Base-by-base conservation (phyloP, 2,888 invertebrate species). In the Drosophila sordidula region DNA sequence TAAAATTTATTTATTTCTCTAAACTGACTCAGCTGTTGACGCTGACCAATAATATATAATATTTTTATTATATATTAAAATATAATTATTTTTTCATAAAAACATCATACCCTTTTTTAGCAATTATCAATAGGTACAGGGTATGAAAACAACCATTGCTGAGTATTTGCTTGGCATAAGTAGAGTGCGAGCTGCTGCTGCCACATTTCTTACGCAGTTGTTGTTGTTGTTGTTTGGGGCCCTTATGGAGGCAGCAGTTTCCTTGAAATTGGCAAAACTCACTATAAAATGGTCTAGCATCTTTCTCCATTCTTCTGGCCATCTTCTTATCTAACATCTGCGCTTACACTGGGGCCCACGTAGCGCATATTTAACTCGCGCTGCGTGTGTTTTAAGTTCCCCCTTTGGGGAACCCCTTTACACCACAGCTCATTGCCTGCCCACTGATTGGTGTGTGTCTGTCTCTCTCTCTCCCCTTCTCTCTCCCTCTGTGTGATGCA, bases 161-260 rank as follows among this genome's bases (percentile, higher is more conserved):
- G 42, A 36, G 74, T 82, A 82, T 87, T 83, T 83, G 82, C 86
- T 76, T 55, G 74, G 62, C 76, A 81, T 81, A 82, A 85, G 88
- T 81, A 78, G 82, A 62, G 81, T 78, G 85, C 67, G 52, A 49
- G 49, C 47, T 47, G 18, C 49, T 58, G 70, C 61, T 75, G 76
- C 71, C 57, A 75, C 70, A 83, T 70, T 85, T 88, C 82, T 86
- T 83, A 86, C 82, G 88, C 88, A 75, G 74, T 73, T 73, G 55
- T 26, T 57, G 56, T 32, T 45, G 69, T 1, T 51, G 29, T 11
- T 50, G 49, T 4, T 32, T 8, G 39, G 50, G 56, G 75, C 81
- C 81, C 81, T 79, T 87, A 85, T 84, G 76, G 75, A 63, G 68
- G 63, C 54, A 62, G 54, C 45, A 52, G 62, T 78, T 82, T 85